phyloP scores from a whole-genome alignment of 92 coral and sea anemone genomes.

The Pocillopora grandis region DNA sequence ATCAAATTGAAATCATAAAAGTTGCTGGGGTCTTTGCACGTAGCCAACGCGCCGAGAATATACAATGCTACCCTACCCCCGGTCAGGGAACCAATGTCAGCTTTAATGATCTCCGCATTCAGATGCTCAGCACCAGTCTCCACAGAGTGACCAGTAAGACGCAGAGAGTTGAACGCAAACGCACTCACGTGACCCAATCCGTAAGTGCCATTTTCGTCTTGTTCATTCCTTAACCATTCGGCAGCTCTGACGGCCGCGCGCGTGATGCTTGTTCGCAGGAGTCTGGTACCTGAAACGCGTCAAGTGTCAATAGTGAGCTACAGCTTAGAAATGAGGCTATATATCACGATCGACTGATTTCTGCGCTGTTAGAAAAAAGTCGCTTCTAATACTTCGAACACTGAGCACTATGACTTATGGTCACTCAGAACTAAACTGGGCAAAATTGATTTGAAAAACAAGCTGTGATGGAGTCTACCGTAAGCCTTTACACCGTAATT shows the following conservation, averaged over 20 bases:
- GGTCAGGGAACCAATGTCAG: conserved; percentile 39
- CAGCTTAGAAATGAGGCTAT: neutral
- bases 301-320: neutral
- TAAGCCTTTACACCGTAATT: too few species aligned
- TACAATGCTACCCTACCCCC: conserved; percentile 64
- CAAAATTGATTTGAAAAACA: too few species aligned
- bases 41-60: conserved; percentile 63
- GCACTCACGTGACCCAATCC: conserved; percentile 57
- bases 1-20: conserved; percentile 56
- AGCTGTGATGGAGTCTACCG: too few species aligned
- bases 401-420: too few species aligned
- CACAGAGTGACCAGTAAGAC: conserved; percentile 59
- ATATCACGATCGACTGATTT: neutral
- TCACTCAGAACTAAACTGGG: too few species aligned
- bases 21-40: conserved; percentile 65
- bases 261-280: conserved; percentile 66
- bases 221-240: conserved; percentile 67
- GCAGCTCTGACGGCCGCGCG: conserved; percentile 81
- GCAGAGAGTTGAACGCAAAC: conserved; percentile 46
- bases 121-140: conserved; percentile 53
- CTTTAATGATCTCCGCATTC: conserved; percentile 39
- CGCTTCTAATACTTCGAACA: neutral
- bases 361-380: neutral
- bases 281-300: conserved; percentile 58
- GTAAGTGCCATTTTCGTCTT: conserved; percentile 38